A percentile compares a stretch with the other conserved stretches of the same genome.
Conservation (phyloP, 2,888 invertebrate species). For the Blomia tropicalis region DNA sequence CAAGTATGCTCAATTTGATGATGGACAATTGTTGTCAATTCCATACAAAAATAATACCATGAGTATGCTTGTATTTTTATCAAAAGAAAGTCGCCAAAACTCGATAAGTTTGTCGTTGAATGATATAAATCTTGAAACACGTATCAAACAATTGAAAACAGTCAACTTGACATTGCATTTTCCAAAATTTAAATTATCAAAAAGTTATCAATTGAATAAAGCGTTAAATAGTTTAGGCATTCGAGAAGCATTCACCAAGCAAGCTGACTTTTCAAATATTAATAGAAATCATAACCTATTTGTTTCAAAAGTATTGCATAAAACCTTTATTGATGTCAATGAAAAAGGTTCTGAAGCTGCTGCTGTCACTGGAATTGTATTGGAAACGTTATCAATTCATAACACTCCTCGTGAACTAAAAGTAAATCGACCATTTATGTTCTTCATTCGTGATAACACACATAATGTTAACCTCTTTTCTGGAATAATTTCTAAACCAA, state of each 20-base stretch:
- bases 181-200: neutral
- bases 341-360: constrained; percentile 4
- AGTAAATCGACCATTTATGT: neutral
- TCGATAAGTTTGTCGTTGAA: neutral
- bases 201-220: neutral
- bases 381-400: neutral
- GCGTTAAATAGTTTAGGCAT: neutral
- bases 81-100: neutral
- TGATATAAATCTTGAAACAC: neutral
- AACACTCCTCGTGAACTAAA: neutral
- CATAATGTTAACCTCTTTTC: neutral
- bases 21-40: neutral
- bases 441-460: neutral
- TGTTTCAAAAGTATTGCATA: neutral
- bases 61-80: neutral
- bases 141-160: neutral
- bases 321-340: neutral
- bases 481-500: neutral
- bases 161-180: neutral
- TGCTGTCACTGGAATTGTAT: neutral
- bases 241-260: neutral
- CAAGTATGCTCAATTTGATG: neutral
- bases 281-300: neutral
- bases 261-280: neutral
- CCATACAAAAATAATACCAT: neutral